Evolutionary conservation across 2,797 vertebrate species (phyloP), one percentile per base, ranked within the genome.

Genomic region (Nannoperca australis): DNA sequence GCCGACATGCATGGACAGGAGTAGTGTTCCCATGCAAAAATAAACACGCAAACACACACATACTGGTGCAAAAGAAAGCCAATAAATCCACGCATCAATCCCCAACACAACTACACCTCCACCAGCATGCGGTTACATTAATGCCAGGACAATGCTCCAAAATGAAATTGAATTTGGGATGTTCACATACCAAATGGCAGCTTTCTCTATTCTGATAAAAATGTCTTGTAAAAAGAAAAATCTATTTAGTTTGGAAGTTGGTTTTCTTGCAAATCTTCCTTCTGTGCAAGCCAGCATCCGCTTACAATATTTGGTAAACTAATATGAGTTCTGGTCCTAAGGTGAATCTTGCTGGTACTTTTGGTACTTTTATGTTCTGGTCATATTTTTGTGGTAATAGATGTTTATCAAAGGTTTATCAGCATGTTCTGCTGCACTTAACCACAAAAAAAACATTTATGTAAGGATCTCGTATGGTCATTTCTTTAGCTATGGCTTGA

Each of bases 141-240:
- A 42, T 22, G 5, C 49, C 6, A 49, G 2, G 38, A 24, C 36
- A 34, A 8, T 17, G 32, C 67, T 44, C 59, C 70, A 51, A 24
- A 47, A 40, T 60, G 45, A 69, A 67, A 82, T 9, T 32, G 58
- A 60, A 53, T 65, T 70, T 78, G 65, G 51, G 18, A 44, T 75
- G 77, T 71, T 78, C 15, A 18, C 36, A 51, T 0, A 40, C 24
- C 38, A 14, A 54, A 42, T 44, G 36, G 10, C 36, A 38, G 9
- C 8, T 38, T 38, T 38, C 36, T 38, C 36, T 38, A 10, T 40
- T 13, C 0, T 12, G 11, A 40, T 40, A 12, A 40, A 40, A 12
- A 27, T 27, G 24, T 27, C 24, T 27, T 27, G 24, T 27, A 2
- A 27, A 27, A 27, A 27, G 24, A 27, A 27, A 27, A 27, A 40